phyloP scores from a whole-genome alignment of 2,113 vertebrate genomes.

The Acrocephalus arundinaceus region DNA sequence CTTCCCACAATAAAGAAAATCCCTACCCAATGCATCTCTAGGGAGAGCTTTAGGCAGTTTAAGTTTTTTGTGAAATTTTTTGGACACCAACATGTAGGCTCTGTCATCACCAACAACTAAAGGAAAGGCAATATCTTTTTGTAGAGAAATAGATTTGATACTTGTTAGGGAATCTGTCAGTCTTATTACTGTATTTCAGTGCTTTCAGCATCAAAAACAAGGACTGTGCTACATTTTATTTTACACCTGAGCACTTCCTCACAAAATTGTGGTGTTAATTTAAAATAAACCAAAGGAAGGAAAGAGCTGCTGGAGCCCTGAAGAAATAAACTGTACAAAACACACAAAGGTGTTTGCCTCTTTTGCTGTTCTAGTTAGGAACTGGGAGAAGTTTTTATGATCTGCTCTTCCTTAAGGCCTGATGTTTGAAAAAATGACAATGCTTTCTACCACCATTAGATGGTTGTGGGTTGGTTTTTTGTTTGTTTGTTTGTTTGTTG shows the following conservation, averaged over 20 bases:
- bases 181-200: neutral
- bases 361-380: neutral
- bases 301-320: neutral
- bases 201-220: neutral
- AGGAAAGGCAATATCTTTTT: neutral
- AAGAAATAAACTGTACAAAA: neutral
- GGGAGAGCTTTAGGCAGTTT: neutral
- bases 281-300: neutral
- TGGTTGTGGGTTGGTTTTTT: neutral
- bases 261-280: neutral
- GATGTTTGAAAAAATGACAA: neutral
- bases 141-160: neutral
- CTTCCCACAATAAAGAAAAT: neutral
- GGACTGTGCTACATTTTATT: neutral
- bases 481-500: neutral
- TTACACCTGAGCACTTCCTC: neutral
- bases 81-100: neutral
- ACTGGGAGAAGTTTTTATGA: neutral
- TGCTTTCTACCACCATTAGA: neutral
- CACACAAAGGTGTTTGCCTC: neutral
- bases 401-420: neutral
- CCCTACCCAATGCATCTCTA: neutral
- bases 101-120: neutral
- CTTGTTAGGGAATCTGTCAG: neutral
- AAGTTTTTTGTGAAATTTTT: neutral